Evolutionary conservation across 2,113 vertebrate species (phyloP), one percentile per base, ranked within the genome.

Genomic region (Gobiocypris rarus): DNA sequence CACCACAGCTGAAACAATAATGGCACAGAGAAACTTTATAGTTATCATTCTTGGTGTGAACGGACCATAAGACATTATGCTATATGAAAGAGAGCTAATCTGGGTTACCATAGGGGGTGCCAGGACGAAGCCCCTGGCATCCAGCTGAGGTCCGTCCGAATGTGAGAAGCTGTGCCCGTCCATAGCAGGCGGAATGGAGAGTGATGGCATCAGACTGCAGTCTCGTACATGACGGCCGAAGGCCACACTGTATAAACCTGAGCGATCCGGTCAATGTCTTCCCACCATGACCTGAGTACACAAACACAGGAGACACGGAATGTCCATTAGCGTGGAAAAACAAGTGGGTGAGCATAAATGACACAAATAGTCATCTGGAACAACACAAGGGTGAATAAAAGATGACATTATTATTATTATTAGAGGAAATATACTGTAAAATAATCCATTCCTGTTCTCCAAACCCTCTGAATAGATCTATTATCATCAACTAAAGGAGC

Each of bases 131-230:
- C 93, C 78, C 89, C 86, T 91, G 86, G 87, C 89, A 88, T 95
- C 93, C 87, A 93, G 84, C 90, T 93, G 94, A 80, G 92, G 90
- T 84, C 92, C 93, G 83, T 94, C 94, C 84, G 93, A 92, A 92
- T 93, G 93, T 89, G 94, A 91, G 91, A 92, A 94, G 91, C 93
- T 93, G 91, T 94, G 93, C 93, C 92, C 92, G 89, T 95, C 94
- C 94, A 95, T 95, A 92, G 89, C 93, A 91, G 92, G 90, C 61
- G 92, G 89, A 91, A 91, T 91, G 86, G 91, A 91, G 84, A 94
- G 91, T 89, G 88, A 93, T 84, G 92, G 92, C 94, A 95, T 95
- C 91, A 94, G 93, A 87, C 92, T 86, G 54, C 58, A 90, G 82
- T 84, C 73, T 56, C 41, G 24, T 69, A 48, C 59, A 78, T 80